A percentile compares a stretch with the other conserved stretches of the same genome.
phyloP scores from a whole-genome alignment of 2,888 invertebrate species.

The Diplazon laetatorius region DNA sequence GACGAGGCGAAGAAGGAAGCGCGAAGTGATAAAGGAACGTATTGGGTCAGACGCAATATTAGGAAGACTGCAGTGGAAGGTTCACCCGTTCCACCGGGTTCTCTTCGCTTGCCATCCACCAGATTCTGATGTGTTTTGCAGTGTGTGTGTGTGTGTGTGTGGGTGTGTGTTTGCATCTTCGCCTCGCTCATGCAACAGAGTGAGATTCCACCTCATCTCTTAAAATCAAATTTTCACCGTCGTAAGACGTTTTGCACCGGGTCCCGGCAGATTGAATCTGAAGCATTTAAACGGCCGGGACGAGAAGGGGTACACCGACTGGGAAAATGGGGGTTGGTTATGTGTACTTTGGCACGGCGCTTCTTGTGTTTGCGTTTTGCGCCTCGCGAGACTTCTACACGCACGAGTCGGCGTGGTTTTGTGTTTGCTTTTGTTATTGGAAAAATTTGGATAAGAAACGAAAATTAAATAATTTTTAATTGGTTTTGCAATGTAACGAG shows the following conservation, averaged over 20 bases:
- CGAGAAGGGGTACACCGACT: constrained; percentile 14
- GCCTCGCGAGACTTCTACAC: too few species aligned
- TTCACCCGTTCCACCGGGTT: too few species aligned
- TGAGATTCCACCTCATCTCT: constrained; percentile 30
- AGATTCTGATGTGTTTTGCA: not conserved
- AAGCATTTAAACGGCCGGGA: constrained; percentile 27
- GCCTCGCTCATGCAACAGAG: constrained; percentile 17
- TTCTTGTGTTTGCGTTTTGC: constrained; percentile 15
- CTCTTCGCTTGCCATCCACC: not conserved
- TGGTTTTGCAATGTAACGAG: too few species aligned
- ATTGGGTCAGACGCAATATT: constrained; percentile 48
- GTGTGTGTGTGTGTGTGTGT: too few species aligned
- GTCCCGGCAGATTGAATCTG: constrained; percentile 31
- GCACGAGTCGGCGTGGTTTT: too few species aligned
- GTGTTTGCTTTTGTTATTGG: too few species aligned
- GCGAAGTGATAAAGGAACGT: constrained; percentile 53
- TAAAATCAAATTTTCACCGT: constrained; percentile 46
- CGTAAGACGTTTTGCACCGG: constrained; percentile 24
- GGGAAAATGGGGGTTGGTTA: constrained; percentile 3
- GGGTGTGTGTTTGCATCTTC: too few species aligned
- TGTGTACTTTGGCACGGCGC: constrained; percentile 15
- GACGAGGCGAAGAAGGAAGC: constrained; percentile 21
- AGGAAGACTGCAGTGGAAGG: constrained; percentile 17
- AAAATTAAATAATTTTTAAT: too few species aligned
- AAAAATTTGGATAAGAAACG: too few species aligned